Conservation (phyloP, 2,797 vertebrate species). For the Neoniphon sammara region DNA sequence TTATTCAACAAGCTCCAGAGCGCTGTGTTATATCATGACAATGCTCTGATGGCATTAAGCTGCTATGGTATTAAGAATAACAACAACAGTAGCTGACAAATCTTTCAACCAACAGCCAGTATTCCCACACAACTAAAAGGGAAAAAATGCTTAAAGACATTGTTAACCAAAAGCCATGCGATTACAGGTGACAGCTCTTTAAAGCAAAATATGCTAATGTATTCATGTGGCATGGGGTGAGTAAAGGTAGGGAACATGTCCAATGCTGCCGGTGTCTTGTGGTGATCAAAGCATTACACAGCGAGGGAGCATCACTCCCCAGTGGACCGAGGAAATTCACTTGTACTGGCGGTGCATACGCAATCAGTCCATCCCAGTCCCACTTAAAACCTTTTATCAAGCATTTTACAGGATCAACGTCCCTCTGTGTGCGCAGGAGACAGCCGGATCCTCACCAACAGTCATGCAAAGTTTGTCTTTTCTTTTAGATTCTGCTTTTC, state of each 20-base stretch:
- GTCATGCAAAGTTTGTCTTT: slow-evolving; percentile 29
- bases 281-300: slow-evolving; percentile 75
- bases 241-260: slow-evolving; percentile 66
- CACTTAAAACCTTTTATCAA: slow-evolving; percentile 65
- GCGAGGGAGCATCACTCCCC: slow-evolving; percentile 64
- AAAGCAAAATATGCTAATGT: slow-evolving; percentile 65
- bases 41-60: slow-evolving; percentile 54
- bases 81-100: slow-evolving; percentile 41
- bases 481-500: slow-evolving; percentile 29
- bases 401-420: slow-evolving; percentile 62
- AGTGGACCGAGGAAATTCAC: slow-evolving; percentile 68
- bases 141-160: slow-evolving; percentile 55
- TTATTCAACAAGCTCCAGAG: slow-evolving; percentile 40
- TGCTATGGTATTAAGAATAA: slow-evolving; percentile 31
- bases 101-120: slow-evolving; percentile 41
- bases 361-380: slow-evolving; percentile 60
- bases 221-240: slow-evolving; percentile 60
- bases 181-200: slow-evolving; percentile 57
- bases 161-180: slow-evolving; percentile 53
- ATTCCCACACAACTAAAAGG: slow-evolving; percentile 42
- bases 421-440: slow-evolving; percentile 36
- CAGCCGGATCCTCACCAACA: slow-evolving; percentile 42
- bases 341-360: slow-evolving; percentile 65
- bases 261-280: slow-evolving; percentile 67
- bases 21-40: slow-evolving; percentile 27